phyloP scores from a whole-genome alignment of 2,888 invertebrate genomes.

The Trichopoda pennipes region DNA sequence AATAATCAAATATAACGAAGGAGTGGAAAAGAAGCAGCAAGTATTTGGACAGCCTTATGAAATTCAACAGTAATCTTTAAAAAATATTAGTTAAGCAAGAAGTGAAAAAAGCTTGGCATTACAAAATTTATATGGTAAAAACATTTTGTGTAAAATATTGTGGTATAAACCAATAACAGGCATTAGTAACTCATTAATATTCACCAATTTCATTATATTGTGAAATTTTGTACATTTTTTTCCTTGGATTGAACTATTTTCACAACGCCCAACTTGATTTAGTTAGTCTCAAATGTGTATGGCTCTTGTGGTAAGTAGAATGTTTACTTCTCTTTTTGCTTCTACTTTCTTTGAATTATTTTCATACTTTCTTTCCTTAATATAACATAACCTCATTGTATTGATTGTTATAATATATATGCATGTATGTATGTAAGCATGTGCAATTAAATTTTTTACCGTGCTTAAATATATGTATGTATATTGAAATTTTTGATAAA shows the following conservation, averaged over 20 bases:
- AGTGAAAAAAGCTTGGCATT: neutral
- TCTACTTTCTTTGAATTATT: conserved; percentile 14
- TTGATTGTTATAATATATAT: no score
- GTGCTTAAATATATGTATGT: no score
- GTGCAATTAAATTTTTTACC: no score
- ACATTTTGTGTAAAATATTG: neutral
- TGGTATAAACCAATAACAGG: neutral
- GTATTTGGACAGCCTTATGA: conserved; percentile 44
- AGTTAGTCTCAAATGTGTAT: conserved; percentile 86
- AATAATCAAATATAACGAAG: conserved; percentile 34
- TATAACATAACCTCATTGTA: conserved; percentile 20
- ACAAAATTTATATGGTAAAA: neutral
- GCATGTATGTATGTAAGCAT: no score
- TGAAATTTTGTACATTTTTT: conserved; percentile 50
- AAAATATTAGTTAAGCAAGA: conserved; percentile 6
- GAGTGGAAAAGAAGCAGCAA: conserved; percentile 25
- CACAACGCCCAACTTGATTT: conserved; percentile 71
- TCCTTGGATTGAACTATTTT: conserved; percentile 53
- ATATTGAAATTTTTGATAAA: no score
- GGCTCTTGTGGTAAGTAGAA: conserved; percentile 89
- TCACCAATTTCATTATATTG: conserved; percentile 32
- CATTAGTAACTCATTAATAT: conserved; percentile 5
- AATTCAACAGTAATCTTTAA: conserved; percentile 31
- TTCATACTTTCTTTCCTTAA: conserved; percentile 1
- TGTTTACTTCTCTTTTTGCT: neutral